Conservation (phyloP, 2,888 invertebrate species). For the Tyria jacobaeae region DNA sequence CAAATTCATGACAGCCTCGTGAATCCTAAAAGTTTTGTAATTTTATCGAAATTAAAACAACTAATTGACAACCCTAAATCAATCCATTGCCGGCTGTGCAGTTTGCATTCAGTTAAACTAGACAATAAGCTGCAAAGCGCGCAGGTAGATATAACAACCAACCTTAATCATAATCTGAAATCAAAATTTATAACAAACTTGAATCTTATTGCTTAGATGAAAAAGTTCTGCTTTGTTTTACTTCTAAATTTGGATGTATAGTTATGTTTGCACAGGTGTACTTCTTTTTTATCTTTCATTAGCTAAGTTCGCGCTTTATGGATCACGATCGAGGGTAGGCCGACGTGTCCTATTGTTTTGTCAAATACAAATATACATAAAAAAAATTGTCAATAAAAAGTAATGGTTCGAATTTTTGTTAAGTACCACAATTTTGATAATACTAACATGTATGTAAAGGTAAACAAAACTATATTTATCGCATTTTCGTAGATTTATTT, state of each 20-base stretch:
- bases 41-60: slow-evolving; percentile 23
- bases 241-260: slow-evolving; percentile 10
- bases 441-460: background rate
- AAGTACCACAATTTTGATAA: background rate
- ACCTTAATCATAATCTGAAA: slow-evolving; percentile 41
- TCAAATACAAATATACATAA: slow-evolving; percentile 73
- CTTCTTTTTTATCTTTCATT: slow-evolving; percentile 83
- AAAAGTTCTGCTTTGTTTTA: slow-evolving; percentile 36
- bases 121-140: slow-evolving; percentile 80
- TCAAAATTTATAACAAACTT: slow-evolving; percentile 19
- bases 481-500: no score
- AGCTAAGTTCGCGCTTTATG: slow-evolving; percentile 85
- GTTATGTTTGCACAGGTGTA: slow-evolving; percentile 69
- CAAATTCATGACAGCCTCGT: background rate
- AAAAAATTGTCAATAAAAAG: slow-evolving; percentile 81
- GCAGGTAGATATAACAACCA: slow-evolving; percentile 78
- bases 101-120: slow-evolving; percentile 75
- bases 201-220: slow-evolving; percentile 38
- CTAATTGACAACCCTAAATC: slow-evolving; percentile 71
- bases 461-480: no score
- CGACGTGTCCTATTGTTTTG: slow-evolving; percentile 83
- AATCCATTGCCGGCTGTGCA: slow-evolving; percentile 79
- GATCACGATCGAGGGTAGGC: slow-evolving; percentile 82
- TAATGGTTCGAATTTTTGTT: slow-evolving; percentile 70
- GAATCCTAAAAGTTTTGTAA: background rate